phyloP scores from a whole-genome alignment of 2,797 vertebrate genomes.

The Poeciliopsis paucimaculata region DNA sequence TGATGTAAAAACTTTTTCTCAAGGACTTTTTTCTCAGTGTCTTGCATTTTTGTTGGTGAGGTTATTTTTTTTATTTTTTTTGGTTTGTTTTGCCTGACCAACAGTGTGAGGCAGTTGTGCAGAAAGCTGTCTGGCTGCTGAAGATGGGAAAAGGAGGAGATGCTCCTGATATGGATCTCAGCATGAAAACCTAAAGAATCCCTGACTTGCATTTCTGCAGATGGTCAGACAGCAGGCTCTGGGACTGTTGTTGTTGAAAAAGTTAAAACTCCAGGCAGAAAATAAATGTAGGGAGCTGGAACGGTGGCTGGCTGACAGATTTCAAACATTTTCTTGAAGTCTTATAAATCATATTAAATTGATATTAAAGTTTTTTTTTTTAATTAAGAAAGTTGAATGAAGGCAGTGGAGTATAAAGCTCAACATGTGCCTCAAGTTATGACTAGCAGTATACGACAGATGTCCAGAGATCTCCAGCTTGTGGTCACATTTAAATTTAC shows the following conservation, averaged over 20 bases:
- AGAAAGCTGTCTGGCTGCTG: constrained; percentile 35
- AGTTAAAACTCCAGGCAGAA: constrained; percentile 35
- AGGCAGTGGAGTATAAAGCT: background rate
- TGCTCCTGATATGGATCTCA: constrained; percentile 56
- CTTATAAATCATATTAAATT: background rate
- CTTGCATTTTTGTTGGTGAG: constrained; percentile 14
- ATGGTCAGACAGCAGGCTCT: constrained; percentile 61
- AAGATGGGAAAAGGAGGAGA: constrained; percentile 35
- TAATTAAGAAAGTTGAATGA: background rate
- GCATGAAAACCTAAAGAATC: constrained; percentile 56
- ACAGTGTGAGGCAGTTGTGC: constrained; percentile 4
- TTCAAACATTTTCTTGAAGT: constrained; percentile 1
- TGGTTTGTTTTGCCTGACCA: constrained; percentile 21
- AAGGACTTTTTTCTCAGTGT: constrained; percentile 26
- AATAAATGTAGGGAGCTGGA: background rate
- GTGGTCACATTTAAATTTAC: background rate
- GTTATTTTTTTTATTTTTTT: constrained; percentile 18
- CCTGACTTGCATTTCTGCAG: constrained; percentile 65
- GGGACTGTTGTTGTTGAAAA: constrained; percentile 39
- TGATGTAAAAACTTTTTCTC: constrained; percentile 17
- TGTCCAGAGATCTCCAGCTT: background rate
- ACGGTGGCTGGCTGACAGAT: background rate
- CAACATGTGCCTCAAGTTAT: background rate
- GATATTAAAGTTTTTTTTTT: background rate
- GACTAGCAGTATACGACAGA: background rate